Conservation (phyloP, 2,797 vertebrate genomes). For the Coreius guichenoti region DNA sequence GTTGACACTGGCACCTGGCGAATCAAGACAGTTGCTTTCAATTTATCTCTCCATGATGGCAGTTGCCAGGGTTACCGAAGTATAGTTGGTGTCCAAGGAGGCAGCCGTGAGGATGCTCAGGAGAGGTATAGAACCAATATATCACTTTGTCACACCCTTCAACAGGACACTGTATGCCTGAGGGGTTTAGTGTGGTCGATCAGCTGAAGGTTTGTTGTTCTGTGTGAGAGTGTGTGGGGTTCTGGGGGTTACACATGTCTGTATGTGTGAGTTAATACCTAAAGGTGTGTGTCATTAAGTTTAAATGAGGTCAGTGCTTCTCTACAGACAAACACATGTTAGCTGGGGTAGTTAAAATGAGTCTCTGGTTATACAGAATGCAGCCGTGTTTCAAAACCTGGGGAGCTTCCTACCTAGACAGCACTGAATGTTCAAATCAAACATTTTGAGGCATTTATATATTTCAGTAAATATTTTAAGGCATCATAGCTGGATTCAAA, state of each 20-base stretch:
- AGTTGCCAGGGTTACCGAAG: constrained; percentile 71
- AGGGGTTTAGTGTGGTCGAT: constrained; percentile 16
- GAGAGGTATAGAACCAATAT: constrained; percentile 40
- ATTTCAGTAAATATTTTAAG: not conserved
- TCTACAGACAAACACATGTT: not conserved
- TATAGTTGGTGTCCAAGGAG: constrained; percentile 67
- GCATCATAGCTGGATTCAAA: not conserved
- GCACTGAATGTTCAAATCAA: not conserved
- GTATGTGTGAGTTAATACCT: constrained; percentile 10
- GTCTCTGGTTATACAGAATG: not conserved
- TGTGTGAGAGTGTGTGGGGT: not conserved
- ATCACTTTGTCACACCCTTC: constrained; percentile 31
- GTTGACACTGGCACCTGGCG: constrained; percentile 44
- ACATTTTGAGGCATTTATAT: not conserved
- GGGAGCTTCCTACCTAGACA: not conserved
- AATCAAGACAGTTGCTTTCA: constrained; percentile 53
- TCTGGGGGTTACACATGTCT: constrained; percentile 10
- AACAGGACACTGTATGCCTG: constrained; percentile 32
- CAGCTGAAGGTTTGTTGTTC: constrained; percentile 5
- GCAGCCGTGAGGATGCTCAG: constrained; percentile 46
- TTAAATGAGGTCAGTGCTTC: not conserved
- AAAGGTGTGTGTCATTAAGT: constrained; percentile 10
- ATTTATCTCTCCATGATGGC: constrained; percentile 64
- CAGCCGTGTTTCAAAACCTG: not conserved
- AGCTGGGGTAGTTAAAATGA: not conserved